Conservation (phyloP, 2,888 invertebrate genomes). For the Rhopalosiphum nymphaeae region DNA sequence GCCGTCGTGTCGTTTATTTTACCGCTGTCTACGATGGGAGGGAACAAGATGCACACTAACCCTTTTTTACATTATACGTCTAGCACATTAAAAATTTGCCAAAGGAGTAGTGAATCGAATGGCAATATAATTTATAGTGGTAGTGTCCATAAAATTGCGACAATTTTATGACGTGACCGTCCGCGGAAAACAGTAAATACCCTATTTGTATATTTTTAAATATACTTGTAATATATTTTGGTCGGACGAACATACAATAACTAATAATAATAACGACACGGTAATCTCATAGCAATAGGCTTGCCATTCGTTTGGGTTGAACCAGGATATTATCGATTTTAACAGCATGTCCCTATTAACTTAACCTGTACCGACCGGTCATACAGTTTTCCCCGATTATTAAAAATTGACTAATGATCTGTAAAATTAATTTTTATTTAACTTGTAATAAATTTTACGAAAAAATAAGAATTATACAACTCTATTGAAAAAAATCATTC, state of each 20-base stretch:
- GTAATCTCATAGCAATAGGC: background rate
- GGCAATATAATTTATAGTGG: background rate
- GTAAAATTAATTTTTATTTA: too few species aligned
- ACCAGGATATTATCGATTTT: too few species aligned
- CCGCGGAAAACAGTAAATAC: background rate
- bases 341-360: too few species aligned
- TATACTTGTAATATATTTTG: background rate
- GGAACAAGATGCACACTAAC: background rate
- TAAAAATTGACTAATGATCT: too few species aligned
- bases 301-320: too few species aligned
- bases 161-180: background rate
- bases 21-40: background rate
- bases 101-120: background rate
- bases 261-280: background rate
- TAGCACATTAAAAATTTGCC: background rate
- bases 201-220: background rate
- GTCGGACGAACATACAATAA: background rate
- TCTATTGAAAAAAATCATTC: too few species aligned
- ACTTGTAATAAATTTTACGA: too few species aligned
- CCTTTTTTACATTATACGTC: background rate
- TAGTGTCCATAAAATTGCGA: background rate
- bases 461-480: too few species aligned
- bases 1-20: background rate
- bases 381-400: too few species aligned
- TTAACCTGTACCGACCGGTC: too few species aligned